Base-by-base conservation (phyloP, 2,113 vertebrate genomes). In the Ciconia stormi region DNA sequence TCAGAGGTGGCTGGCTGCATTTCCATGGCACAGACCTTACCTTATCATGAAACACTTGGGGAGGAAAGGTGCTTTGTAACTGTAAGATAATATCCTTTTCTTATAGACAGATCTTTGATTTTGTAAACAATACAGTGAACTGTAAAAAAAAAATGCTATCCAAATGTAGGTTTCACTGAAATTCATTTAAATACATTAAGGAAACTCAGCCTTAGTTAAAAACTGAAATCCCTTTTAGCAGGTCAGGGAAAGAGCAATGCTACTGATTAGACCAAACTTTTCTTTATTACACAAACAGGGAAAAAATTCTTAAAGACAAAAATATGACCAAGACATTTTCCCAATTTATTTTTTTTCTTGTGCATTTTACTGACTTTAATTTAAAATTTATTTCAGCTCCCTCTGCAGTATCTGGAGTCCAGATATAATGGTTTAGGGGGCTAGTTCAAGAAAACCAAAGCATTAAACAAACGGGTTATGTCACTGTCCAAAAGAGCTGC, bases 1-100 rank as follows among this genome's bases (percentile, higher is more conserved):
- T 30, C 30, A 4, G 49, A 18, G 52, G 38, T 44, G 25, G 4
- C 52, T 83, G 83, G 20, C 71, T 83, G 76, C n/a, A 7, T 40
- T 91, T 72, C n/a, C 3, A 2, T 5, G 32, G 42, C 66, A 46
- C 5, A 1, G 16, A 40, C 36, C 46, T 58, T 63, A 11, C 66
- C 61, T 53, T 17, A 9, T 2, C 1, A 0, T 25, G 27, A 44
- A 63, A 13, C 25, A 11, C 21, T 0, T 42, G 27, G 32, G 34
- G 47, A 89, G 38, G 47, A 88, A 82, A 73, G 16, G 21, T n/a
- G 56, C 46, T 89, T 66, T 63, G 34, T 46, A 67, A 58, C 27
- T 85, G 9, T 18, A 59, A 40, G 34, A 59, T 55, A 47, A 46
- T 29, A 22, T 3, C 49, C 4, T 87, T 65, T 72, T 67, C 69